These are phyloP conservation scores for Poecilia latipinna DNA, from an alignment of 2,113 vertebrate species.

Conservation along the genomic window DNA sequence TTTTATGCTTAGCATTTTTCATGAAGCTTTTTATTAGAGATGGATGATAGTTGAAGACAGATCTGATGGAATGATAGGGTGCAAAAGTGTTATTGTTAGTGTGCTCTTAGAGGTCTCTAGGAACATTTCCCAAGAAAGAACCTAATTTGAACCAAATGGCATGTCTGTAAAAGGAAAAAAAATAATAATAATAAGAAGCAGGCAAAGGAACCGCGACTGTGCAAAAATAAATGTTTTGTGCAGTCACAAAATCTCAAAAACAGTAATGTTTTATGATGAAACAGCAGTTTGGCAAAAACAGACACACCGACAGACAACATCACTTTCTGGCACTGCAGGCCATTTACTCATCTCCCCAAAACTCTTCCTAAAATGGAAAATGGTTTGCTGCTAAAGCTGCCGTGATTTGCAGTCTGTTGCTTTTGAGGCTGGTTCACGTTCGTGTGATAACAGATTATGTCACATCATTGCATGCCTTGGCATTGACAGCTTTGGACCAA, in stretches of 20 bases:
- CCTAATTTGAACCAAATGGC: constrained; percentile 34
- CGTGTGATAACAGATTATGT: constrained; percentile 63
- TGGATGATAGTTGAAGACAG: background rate
- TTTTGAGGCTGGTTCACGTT: constrained; percentile 63
- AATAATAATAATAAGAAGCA: no score
- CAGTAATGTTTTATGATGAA: constrained; percentile 20
- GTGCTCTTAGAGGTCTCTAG: constrained; percentile 10
- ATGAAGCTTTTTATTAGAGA: background rate
- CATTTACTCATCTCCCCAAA: constrained; percentile 42
- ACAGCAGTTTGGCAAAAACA: constrained; percentile 15
- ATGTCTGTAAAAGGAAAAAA: constrained; percentile 5
- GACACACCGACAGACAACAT: constrained; percentile 30
- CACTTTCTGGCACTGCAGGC: constrained; percentile 41
- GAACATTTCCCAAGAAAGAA: constrained; percentile 20
- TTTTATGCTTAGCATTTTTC: background rate
- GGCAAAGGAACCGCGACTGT: background rate
- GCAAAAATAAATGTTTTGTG: constrained; percentile 10
- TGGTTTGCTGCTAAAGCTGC: constrained; percentile 32
- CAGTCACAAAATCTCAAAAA: constrained; percentile 14
- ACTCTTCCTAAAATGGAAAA: constrained; percentile 67
- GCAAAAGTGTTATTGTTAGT: background rate
- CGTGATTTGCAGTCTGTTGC: constrained; percentile 59
- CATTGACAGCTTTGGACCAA: constrained; percentile 46
- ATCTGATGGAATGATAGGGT: background rate
- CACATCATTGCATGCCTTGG: constrained; percentile 58